Conservation (phyloP, 2,888 invertebrate species). For the Eupithecia exiguata region DNA sequence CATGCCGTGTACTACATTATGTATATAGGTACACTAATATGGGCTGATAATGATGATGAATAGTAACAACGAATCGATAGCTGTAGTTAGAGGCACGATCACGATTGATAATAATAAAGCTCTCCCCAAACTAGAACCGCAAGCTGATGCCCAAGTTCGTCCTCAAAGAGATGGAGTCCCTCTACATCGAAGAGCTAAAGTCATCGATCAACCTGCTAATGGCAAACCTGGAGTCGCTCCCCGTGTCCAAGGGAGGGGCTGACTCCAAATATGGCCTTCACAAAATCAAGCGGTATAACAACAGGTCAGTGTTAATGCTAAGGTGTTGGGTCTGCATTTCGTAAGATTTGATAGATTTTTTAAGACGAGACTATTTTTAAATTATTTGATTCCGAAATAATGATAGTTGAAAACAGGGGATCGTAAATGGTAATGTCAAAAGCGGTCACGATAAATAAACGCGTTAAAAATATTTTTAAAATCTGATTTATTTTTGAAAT, state of each 20-base stretch:
- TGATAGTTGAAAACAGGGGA: background rate
- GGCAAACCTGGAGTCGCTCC: constrained; percentile 99
- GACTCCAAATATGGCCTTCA: constrained; percentile 98
- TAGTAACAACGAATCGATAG: background rate
- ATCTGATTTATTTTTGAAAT: too few species aligned
- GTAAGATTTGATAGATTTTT: background rate
- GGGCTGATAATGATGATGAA: too few species aligned
- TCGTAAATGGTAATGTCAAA: constrained; percentile 11
- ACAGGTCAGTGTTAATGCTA: constrained; percentile 88
- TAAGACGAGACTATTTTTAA: background rate
- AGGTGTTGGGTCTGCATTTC: background rate
- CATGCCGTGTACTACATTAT: too few species aligned
- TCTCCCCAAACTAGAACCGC: constrained; percentile 87
- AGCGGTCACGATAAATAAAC: background rate
- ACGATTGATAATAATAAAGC: background rate
- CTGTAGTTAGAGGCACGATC: background rate
- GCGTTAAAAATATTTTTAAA: background rate
- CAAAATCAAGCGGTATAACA: constrained; percentile 99
- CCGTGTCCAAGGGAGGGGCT: constrained; percentile 98
- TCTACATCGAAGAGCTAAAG: constrained; percentile 99
- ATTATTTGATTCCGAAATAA: background rate
- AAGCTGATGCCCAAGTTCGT: constrained; percentile 99
- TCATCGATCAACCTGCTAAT: constrained; percentile 98
- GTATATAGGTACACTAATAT: too few species aligned
- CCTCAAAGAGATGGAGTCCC: constrained; percentile 99